Base-by-base conservation (phyloP, 2,113 vertebrate genomes). In the Bos indicus region DNA sequence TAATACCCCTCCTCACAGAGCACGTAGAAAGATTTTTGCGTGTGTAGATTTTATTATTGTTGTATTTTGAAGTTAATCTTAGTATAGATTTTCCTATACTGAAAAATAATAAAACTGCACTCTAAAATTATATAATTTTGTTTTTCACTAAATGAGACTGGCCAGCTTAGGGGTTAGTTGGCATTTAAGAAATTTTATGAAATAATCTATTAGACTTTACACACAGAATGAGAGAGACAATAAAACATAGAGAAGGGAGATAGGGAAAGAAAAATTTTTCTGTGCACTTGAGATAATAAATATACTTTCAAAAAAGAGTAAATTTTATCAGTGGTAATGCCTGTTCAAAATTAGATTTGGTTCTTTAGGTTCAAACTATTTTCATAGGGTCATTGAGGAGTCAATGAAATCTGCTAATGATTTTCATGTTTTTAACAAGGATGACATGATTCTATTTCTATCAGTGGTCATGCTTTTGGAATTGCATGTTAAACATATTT, bases 331-430 rank as follows among this genome's bases (percentile, higher is more conserved):
- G 8, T 17, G 40, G 7, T 82, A 90, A 90, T 92, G 40, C 7
- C 57, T 94, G 6, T 46, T 95, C 43, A 95, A 94, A 96, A 97
- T 96, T 85, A 92, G 59, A 96, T 96, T 91, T 97, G 51, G 33
- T 89, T 91, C 59, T 87, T 86, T 94, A 83, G 51, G 26, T 71
- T 97, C 67, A 94, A 86, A 87, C 43, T 93, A 25, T 19, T 87
- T 97, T 67, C 90, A 46, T 67, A 48, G 86, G 82, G 26, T 94
- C 92, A 59, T 52, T 92, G 59, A 71, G 26, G 46, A 97, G 74
- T 95, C 94, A 89, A 62, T 96, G 87, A 95, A 95, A 96, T 95
- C 84, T 95, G 88, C 59, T 97, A 92, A 95, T 92, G 62, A 85
- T 82, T 97, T 95, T 71, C 74, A 92, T 86, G 25, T 83, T 89